phyloP scores from a whole-genome alignment of 1,140 invertebrate genomes.

The Solen grandis region DNA sequence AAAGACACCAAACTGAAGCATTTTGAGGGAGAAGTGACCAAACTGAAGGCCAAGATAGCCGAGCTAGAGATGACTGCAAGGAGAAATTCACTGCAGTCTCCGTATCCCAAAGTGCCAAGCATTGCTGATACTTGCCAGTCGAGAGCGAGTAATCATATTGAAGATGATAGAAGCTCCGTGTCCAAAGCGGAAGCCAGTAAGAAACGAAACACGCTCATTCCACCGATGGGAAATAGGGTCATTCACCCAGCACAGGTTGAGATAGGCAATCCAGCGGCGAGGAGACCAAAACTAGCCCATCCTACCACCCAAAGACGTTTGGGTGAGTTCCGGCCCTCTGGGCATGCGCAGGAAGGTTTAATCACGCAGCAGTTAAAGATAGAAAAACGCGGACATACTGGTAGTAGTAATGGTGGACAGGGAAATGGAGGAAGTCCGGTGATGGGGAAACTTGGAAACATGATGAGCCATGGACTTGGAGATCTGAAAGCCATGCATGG shows the following conservation, averaged over 20 bases:
- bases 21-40: conserved; percentile 28
- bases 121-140: background rate
- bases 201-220: conserved; percentile 13
- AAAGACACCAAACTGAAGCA: conserved; percentile 49
- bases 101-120: background rate
- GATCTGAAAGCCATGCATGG: conserved; percentile 38
- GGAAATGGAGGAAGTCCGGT: background rate
- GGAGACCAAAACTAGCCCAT: background rate
- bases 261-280: background rate
- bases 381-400: conserved; percentile 24
- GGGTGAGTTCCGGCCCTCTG: background rate
- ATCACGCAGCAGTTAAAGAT: conserved; percentile 31
- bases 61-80: conserved; percentile 15
- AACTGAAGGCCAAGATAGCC: conserved; percentile 37
- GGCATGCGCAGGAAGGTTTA: conserved; percentile 18
- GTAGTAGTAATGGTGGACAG: background rate
- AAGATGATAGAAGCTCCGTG: background rate
- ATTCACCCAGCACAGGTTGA: background rate
- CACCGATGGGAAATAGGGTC: conserved; percentile 17
- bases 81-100: background rate
- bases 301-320: background rate
- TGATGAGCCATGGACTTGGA: conserved; percentile 18
- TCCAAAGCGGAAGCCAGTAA: background rate
- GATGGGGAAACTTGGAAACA: no score
- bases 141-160: background rate